A percentile compares a stretch with the other conserved stretches of the same genome.
Evolutionary conservation across 2,113 vertebrate genomes (phyloP).

Genomic region (Rhabdomys dilectus): DNA sequence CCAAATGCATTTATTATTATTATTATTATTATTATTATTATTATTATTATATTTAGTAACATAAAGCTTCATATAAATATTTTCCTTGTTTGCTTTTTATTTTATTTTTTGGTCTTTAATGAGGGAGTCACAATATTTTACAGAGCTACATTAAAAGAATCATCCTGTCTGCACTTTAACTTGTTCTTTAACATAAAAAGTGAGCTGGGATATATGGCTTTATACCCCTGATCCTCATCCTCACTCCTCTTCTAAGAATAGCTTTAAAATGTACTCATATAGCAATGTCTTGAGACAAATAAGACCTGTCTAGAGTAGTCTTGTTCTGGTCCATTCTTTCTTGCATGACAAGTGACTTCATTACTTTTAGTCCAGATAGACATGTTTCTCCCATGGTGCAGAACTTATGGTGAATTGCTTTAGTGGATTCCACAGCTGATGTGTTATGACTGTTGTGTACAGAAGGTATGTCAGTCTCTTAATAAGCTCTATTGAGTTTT

Average conservation of each 20-base stretch:
- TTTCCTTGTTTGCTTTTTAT: not conserved
- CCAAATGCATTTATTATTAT: no score
- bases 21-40: not conserved
- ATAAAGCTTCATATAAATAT: not conserved
- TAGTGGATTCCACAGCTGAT: not conserved
- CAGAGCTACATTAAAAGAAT: not conserved
- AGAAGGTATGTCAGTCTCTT: not conserved
- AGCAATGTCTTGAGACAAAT: not conserved
- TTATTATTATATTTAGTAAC: no score
- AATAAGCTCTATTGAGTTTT: not conserved
- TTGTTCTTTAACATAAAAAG: not conserved
- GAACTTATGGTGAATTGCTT: not conserved
- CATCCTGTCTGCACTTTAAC: not conserved
- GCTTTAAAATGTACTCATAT: not conserved
- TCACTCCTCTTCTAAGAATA: not conserved
- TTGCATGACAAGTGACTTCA: fast-evolving
- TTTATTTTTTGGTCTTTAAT: not conserved
- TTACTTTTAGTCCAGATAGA: fast-evolving
- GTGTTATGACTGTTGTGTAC: not conserved
- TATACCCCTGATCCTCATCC: not conserved
- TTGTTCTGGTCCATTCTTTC: no score
- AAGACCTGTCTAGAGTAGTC: not conserved
- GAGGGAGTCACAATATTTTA: not conserved
- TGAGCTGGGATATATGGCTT: no score
- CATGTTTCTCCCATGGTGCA: not conserved